A percentile compares a stretch with the other conserved stretches of the same genome.
Evolutionary conservation across 2,113 vertebrate genomes (phyloP).

Genomic region (Seriola rivoliana): DNA sequence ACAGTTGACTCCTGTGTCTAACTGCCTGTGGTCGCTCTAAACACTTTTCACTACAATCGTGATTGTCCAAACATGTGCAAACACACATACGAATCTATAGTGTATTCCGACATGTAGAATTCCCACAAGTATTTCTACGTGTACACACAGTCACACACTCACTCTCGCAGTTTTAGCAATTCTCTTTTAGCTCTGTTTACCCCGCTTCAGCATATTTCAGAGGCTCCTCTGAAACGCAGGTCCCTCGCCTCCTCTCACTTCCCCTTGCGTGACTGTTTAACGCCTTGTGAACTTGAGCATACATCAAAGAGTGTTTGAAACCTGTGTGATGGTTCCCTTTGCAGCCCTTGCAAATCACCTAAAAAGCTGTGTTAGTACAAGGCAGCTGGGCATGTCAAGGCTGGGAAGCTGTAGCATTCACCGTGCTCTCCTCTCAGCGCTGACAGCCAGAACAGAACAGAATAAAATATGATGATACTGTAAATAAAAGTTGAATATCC

Average conservation of each 20-base stretch:
- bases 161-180: constrained; percentile 36
- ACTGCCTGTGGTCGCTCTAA: constrained; percentile 26
- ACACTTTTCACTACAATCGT: neutral
- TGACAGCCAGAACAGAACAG: constrained; percentile 12
- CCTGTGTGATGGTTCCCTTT: constrained; percentile 57
- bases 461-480: constrained; percentile 28
- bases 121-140: constrained; percentile 14
- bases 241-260: constrained; percentile 14
- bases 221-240: constrained; percentile 34
- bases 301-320: constrained; percentile 74
- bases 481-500: constrained; percentile 1
- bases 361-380: constrained; percentile 58
- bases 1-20: constrained; percentile 30
- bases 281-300: constrained; percentile 62
- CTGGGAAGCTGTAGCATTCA: constrained; percentile 31
- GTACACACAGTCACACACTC: constrained; percentile 16
- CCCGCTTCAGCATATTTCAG: constrained; percentile 43
- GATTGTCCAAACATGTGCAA: neutral
- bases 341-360: constrained; percentile 57
- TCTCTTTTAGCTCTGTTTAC: constrained; percentile 69
- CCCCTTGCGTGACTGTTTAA: constrained; percentile 43
- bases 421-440: neutral
- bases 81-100: constrained; percentile 5
- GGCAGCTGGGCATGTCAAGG: constrained; percentile 38
- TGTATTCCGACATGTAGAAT: constrained; percentile 11